Evolutionary conservation across 2,888 invertebrate species (phyloP).

Genomic region (Cecidostiba fungosa): DNA sequence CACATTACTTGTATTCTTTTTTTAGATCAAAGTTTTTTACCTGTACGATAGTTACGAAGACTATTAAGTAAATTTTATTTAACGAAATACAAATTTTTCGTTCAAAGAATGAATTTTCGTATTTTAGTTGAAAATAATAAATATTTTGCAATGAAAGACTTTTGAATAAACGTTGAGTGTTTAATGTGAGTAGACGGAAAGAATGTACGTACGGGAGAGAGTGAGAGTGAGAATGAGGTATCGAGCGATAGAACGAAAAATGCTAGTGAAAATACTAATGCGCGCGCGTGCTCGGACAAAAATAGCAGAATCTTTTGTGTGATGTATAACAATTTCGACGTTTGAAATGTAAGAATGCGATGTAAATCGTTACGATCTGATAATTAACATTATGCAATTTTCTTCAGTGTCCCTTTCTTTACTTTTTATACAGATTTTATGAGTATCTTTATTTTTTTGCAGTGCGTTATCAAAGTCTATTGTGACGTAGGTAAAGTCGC

Average conservation of each 20-base stretch:
- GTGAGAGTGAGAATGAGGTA: conserved; percentile 54
- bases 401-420: conserved; percentile 61
- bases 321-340: conserved; percentile 43
- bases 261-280: conserved; percentile 24
- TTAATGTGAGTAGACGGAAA: conserved; percentile 33
- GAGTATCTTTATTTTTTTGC: conserved; percentile 53
- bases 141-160: conserved; percentile 46
- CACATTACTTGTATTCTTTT: conserved; percentile 31
- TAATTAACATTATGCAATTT: conserved; percentile 50
- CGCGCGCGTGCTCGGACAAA: conserved; percentile 37
- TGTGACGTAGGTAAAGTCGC: conserved; percentile 60
- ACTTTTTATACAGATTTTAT: conserved; percentile 61
- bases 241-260: conserved; percentile 49
- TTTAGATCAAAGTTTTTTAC: conserved; percentile 56
- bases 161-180: conserved; percentile 43
- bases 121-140: conserved; percentile 38
- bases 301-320: conserved; percentile 47
- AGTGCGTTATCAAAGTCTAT: conserved; percentile 56
- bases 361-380: conserved; percentile 62
- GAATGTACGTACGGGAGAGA: not conserved
- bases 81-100: conserved; percentile 13
- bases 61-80: conserved; percentile 34
- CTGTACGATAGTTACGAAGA: conserved; percentile 17
- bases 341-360: conserved; percentile 34
- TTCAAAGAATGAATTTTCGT: conserved; percentile 2